phyloP scores from a whole-genome alignment of 1,140 invertebrate species.

The Laupala kohalensis region DNA sequence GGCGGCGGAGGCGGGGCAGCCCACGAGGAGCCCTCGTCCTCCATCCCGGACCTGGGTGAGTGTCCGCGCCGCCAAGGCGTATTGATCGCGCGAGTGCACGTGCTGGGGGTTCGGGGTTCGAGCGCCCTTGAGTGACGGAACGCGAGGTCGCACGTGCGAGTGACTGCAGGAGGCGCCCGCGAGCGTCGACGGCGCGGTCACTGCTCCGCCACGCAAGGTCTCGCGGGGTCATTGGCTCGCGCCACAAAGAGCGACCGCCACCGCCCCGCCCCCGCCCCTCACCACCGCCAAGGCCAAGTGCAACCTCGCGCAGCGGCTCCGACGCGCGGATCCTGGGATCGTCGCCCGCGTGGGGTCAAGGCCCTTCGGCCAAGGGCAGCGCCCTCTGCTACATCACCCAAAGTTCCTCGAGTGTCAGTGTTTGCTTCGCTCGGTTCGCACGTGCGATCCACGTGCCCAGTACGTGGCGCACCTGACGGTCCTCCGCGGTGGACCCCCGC shows the following conservation, averaged over 20 bases:
- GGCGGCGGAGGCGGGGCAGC: conserved; percentile 29
- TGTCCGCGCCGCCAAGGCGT: conserved; percentile 13
- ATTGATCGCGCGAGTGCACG: background rate
- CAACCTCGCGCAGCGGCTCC: no score
- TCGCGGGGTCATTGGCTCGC: background rate
- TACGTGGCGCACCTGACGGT: background rate
- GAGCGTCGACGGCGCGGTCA: background rate
- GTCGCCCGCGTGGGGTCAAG: background rate
- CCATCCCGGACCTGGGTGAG: conserved; percentile 72
- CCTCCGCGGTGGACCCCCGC: no score
- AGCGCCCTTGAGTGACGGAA: background rate
- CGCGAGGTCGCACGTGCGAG: background rate
- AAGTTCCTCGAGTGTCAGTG: no score
- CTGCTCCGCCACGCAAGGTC: background rate
- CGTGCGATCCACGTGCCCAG: background rate
- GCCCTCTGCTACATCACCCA: no score
- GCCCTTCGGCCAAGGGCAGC: background rate
- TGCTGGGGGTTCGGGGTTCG: background rate
- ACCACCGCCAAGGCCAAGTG: no score
- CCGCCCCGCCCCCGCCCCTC: no score
- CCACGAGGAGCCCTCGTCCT: conserved; percentile 66
- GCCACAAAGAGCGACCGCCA: background rate
- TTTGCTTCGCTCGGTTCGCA: background rate
- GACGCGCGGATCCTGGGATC: background rate
- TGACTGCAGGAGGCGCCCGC: no score